phyloP scores from a whole-genome alignment of 2,113 vertebrate genomes.

The Microcebus ravelobensis region DNA sequence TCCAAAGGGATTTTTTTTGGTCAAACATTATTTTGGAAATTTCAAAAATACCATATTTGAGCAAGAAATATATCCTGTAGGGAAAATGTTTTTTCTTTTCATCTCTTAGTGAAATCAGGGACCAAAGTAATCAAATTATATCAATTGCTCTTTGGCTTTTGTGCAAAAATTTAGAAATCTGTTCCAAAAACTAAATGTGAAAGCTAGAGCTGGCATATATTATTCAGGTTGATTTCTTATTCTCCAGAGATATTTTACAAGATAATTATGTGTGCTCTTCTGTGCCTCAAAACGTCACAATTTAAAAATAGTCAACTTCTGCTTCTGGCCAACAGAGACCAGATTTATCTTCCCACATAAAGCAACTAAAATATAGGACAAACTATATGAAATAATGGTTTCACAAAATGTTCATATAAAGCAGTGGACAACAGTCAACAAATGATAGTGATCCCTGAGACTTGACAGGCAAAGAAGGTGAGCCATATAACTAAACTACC shows the following conservation, averaged over 20 bases:
- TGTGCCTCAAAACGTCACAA: constrained; percentile 44
- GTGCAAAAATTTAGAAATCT: constrained; percentile 53
- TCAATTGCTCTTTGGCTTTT: constrained; percentile 59
- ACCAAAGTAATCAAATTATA: constrained; percentile 53
- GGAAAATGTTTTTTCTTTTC: constrained; percentile 61
- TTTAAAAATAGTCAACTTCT: constrained; percentile 59
- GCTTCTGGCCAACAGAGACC: not conserved
- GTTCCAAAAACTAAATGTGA: constrained; percentile 59
- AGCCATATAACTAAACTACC: not conserved
- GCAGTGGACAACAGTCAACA: not conserved
- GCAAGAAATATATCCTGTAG: constrained; percentile 31
- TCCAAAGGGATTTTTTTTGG: constrained; percentile 7
- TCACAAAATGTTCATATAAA: not conserved
- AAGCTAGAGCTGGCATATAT: constrained; percentile 27
- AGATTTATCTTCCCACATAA: constrained; percentile 49
- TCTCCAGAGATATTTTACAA: constrained; percentile 55
- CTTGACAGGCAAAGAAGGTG: not conserved
- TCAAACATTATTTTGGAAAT: constrained; percentile 57
- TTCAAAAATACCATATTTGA: constrained; percentile 57
- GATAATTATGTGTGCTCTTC: constrained; percentile 48
- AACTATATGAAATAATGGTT: not conserved
- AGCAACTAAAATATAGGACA: constrained; percentile 34
- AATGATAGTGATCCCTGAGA: not conserved
- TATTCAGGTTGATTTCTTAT: constrained; percentile 56
- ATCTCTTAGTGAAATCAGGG: constrained; percentile 44